Base-by-base conservation (phyloP, 2,797 vertebrate species). In the Apogon hyalosoma region DNA sequence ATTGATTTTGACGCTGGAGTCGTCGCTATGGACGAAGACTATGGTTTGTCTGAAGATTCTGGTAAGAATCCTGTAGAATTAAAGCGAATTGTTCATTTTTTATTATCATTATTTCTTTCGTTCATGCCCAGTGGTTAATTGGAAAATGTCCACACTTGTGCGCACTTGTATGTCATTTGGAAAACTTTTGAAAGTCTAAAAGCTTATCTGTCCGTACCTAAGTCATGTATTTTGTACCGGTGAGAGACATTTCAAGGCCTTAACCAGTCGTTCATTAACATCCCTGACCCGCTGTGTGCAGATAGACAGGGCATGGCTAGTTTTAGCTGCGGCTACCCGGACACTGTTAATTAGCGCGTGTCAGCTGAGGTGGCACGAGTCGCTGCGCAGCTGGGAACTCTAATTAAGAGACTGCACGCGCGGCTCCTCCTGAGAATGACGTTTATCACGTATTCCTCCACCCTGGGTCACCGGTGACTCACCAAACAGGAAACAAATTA, bases 1-100 rank as follows among this genome's bases (percentile, higher is more conserved):
- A 90, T 86, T 87, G 80, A 81, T 73, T 72, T 86, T 42, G 58
- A 80, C n/a, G 63, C 16, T 55, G 70, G 61, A 15, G 28, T 43
- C 43, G 64, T 55, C 59, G 62, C 40, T 38, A 94, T 94, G 94
- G 88, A 92, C 0, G 89, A 87, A 62, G 77, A 83, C 45, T 69
- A 75, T 40, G 78, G 64, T 28, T 60, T 69, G 61, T 61, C 57
- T 33, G 86, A 73, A 78, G 87, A 88, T 33, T 88, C 88, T 15
- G 93, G 94, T 95, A 91, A 92, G 92, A 46, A 48, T 39, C 31
- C 18, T 33, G 28, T 28, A 7, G 10, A 79, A 10, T 10, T 8
- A 36, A 36, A 36, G 9, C 7, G 2, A 31, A 31, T 31, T 31
- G 2, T 31, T 21, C 19, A 21, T 28, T 28, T 28, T 28, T 28